Percentiles rank a stretch among this genome's conserved stretches.
Evolutionary conservation across 2,888 invertebrate species (phyloP).

Genomic region (Apantesis nais): DNA sequence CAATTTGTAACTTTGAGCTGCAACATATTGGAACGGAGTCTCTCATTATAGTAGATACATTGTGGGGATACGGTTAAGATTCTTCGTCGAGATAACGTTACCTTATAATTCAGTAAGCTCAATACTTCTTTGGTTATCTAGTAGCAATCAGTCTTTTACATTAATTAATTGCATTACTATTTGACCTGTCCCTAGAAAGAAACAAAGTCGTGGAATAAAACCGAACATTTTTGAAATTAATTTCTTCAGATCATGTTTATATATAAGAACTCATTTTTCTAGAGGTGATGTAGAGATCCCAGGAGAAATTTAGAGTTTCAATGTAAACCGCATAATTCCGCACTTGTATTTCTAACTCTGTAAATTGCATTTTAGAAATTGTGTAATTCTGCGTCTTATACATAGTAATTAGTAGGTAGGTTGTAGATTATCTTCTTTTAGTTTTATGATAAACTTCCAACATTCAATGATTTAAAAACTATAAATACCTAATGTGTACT

Average conservation of each 20-base stretch:
- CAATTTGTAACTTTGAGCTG: not conserved
- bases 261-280: slow-evolving; percentile 44
- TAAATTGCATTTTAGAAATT: slow-evolving; percentile 32
- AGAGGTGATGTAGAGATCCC: slow-evolving; percentile 36
- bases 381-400: not conserved
- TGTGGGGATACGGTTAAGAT: not conserved
- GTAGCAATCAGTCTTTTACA: not conserved
- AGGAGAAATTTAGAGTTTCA: slow-evolving; percentile 46
- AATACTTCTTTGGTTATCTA: not conserved
- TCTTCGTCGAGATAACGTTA: not conserved
- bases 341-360: slow-evolving; percentile 27
- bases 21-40: not conserved
- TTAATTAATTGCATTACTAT: not conserved
- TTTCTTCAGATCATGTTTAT: slow-evolving; percentile 45
- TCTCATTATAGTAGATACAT: not conserved
- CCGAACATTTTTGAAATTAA: slow-evolving; percentile 31
- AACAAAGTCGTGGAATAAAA: not conserved
- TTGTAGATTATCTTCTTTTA: not conserved
- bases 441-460: not conserved
- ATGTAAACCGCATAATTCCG: slow-evolving; percentile 44
- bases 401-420: not conserved
- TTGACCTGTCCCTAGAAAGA: not conserved
- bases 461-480: not conserved
- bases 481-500: not conserved
- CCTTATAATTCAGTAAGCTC: not conserved